Percentiles rank a stretch among this genome's conserved stretches.
These are phyloP conservation scores for Drosophila melanosoma DNA, from an alignment of 2,888 invertebrate species.

Conservation along the genomic window DNA sequence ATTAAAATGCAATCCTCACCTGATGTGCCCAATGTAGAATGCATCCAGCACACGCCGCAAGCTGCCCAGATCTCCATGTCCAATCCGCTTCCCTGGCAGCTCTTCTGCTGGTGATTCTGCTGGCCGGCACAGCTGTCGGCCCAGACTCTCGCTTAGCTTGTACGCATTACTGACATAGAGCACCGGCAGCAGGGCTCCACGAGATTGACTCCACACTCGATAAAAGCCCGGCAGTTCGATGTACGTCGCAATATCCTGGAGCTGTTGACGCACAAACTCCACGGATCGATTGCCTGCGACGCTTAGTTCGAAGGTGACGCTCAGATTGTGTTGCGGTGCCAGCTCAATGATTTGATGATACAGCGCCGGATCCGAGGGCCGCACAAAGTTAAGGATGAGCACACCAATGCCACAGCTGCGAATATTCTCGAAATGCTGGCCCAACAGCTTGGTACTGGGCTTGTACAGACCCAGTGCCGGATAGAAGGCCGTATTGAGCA, in stretches of 20 bases:
- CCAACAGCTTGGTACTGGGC: constrained; percentile 84
- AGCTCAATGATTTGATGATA: constrained; percentile 85
- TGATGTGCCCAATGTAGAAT: constrained; percentile 86
- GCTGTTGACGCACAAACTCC: constrained; percentile 85
- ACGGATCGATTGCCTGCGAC: constrained; percentile 86
- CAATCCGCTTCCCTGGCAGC: background rate
- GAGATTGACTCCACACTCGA: constrained; percentile 81
- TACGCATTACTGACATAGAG: constrained; percentile 89
- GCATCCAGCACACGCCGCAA: constrained; percentile 86
- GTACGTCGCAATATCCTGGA: constrained; percentile 73
- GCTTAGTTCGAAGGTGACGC: constrained; percentile 87
- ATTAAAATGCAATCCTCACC: constrained; percentile 59
- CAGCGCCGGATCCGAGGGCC: constrained; percentile 77
- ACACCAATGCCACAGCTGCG: constrained; percentile 87
- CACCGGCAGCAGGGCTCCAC: constrained; percentile 85
- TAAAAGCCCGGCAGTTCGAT: constrained; percentile 79
- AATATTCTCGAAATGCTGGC: constrained; percentile 87
- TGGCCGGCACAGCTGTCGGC: constrained; percentile 71
- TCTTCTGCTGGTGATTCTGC: constrained; percentile 15
- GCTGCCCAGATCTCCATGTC: constrained; percentile 81
- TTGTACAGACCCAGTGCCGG: constrained; percentile 83
- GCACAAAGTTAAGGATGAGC: constrained; percentile 86
- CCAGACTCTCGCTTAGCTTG: constrained; percentile 84
- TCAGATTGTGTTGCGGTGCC: constrained; percentile 85
- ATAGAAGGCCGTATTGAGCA: constrained; percentile 84